Percentiles rank a stretch among this genome's conserved stretches.
Evolutionary conservation across 2,797 vertebrate genomes (phyloP).

Genomic region (Cyclopterus lumpus): DNA sequence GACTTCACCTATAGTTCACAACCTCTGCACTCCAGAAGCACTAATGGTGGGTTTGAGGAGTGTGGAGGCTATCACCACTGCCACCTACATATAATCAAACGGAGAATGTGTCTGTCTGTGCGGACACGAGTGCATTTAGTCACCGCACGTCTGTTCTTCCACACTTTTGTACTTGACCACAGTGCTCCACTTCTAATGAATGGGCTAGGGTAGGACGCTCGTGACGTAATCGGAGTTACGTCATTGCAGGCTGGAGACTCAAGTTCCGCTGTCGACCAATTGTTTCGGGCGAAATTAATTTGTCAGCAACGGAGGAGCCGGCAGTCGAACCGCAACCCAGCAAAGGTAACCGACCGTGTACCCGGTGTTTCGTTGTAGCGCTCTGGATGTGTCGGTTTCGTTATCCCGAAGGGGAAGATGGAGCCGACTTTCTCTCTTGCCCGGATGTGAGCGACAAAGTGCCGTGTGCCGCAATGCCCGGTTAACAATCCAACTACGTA

Average conservation of each 20-base stretch:
- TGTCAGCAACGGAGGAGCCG: not conserved
- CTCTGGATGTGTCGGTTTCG: rapidly evolving
- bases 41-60: not conserved
- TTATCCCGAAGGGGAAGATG: not conserved
- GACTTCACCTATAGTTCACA: too few relatives aligned
- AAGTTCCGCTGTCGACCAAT: not conserved
- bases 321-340: not conserved
- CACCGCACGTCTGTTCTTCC: not conserved
- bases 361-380: not conserved
- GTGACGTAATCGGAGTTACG: constrained; percentile 15
- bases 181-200: not conserved
- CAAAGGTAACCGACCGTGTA: not conserved
- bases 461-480: not conserved
- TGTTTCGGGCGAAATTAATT: constrained; percentile 6
- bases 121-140: not conserved
- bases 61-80: not conserved
- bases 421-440: not conserved
- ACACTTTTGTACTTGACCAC: not conserved
- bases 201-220: not conserved
- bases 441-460: not conserved
- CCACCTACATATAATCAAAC: not conserved
- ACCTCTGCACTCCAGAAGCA: not conserved
- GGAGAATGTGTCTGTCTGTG: not conserved
- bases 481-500: not conserved
- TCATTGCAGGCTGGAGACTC: not conserved